Evolutionary conservation across 2,888 invertebrate species (phyloP).

Genomic region (Pristionchus japonicus): DNA sequence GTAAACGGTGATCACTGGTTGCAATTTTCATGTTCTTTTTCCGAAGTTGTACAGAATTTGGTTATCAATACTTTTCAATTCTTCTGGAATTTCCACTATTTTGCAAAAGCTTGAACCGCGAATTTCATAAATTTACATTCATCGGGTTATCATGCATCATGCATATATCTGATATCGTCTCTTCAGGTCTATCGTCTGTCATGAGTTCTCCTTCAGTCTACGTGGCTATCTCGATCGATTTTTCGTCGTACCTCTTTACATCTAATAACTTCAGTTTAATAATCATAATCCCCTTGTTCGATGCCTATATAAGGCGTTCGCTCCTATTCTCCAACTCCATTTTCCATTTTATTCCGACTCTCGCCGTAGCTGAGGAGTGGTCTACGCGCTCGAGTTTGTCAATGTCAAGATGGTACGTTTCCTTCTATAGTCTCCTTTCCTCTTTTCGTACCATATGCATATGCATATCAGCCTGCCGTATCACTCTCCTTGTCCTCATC

Average conservation of each 20-base stretch:
- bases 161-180: too few species aligned
- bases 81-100: too few species aligned
- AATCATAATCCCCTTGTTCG: neutral
- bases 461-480: neutral
- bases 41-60: too few species aligned
- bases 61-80: too few species aligned
- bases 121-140: too few species aligned
- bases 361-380: conserved; percentile 4
- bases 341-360: neutral
- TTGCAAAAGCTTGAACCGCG: too few species aligned
- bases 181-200: neutral
- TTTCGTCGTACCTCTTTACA: neutral
- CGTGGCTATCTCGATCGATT: neutral
- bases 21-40: too few species aligned
- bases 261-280: neutral
- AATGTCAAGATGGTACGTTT: neutral
- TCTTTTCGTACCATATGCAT: neutral
- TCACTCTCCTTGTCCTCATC: neutral
- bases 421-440: neutral
- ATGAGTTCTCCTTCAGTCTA: neutral
- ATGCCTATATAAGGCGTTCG: neutral
- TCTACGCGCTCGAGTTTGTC: neutral
- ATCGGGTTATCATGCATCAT: too few species aligned
- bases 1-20: too few species aligned
- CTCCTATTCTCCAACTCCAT: neutral